Evolutionary conservation across 2,888 invertebrate genomes (phyloP).

Genomic region (Dryobota labecula): DNA sequence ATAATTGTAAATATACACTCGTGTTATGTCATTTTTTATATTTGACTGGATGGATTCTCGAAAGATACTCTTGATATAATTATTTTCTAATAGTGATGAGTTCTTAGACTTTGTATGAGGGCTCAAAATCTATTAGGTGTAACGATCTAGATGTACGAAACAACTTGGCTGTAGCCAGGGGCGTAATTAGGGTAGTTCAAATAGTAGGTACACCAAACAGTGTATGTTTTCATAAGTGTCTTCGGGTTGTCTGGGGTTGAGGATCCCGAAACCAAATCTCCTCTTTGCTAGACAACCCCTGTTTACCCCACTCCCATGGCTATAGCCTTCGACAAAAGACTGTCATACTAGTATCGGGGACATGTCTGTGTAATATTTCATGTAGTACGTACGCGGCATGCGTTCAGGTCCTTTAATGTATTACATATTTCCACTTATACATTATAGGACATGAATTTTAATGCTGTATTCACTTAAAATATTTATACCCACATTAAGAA

Average conservation of each 20-base stretch:
- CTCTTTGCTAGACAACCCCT: slow-evolving; percentile 47
- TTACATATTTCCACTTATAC: slow-evolving; percentile 25
- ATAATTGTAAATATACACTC: slow-evolving; percentile 56
- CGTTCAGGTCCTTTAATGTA: slow-evolving; percentile 29
- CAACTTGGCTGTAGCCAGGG: slow-evolving; percentile 46
- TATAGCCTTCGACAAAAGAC: slow-evolving; percentile 54
- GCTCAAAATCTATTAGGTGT: slow-evolving; percentile 36
- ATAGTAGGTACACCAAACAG: slow-evolving; percentile 18
- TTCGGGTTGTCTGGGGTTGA: slow-evolving; percentile 48
- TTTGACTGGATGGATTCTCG: slow-evolving; percentile 40
- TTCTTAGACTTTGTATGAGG: slow-evolving; percentile 36
- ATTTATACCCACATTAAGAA: slow-evolving; percentile 12
- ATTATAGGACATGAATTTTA: slow-evolving; percentile 30
- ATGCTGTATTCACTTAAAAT: slow-evolving; percentile 17
- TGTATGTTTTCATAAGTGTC: slow-evolving; percentile 34
- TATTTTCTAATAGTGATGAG: slow-evolving; percentile 40
- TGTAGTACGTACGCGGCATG: slow-evolving; percentile 1
- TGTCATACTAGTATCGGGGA: slow-evolving; percentile 44
- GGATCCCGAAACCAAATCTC: slow-evolving; percentile 49
- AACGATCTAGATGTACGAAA: slow-evolving; percentile 33
- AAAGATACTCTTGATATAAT: slow-evolving; percentile 47
- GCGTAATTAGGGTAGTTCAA: slow-evolving; percentile 7
- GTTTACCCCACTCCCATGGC: slow-evolving; percentile 14
- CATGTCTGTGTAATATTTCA: slow-evolving; percentile 52
- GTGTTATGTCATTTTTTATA: slow-evolving; percentile 50